phyloP scores from a whole-genome alignment of 2,888 invertebrate species.

The Megastigmus dorsalis region DNA sequence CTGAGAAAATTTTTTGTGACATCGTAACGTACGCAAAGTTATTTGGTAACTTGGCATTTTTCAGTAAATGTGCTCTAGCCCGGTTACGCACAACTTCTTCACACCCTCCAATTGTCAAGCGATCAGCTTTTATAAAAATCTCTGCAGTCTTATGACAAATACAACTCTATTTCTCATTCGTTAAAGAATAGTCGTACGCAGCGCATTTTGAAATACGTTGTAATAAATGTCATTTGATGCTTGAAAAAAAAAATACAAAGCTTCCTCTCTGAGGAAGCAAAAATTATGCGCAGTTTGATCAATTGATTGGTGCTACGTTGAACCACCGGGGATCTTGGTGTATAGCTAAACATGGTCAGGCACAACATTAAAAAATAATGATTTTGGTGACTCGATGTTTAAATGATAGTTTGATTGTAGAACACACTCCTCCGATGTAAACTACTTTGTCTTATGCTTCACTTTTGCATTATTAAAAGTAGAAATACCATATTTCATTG shows the following conservation, averaged over 20 bases:
- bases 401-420: conserved; percentile 68
- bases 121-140: conserved; percentile 48
- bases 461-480: conserved; percentile 72
- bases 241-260: conserved; percentile 20
- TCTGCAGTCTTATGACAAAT: conserved; percentile 53
- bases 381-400: conserved; percentile 54
- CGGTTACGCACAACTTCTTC: conserved; percentile 23
- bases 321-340: conserved; percentile 36
- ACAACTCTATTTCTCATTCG: conserved; percentile 39
- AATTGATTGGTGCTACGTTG: conserved; percentile 41
- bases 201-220: conserved; percentile 22
- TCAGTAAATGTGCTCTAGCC: conserved; percentile 43
- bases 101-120: conserved; percentile 39
- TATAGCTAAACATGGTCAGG: conserved; percentile 59
- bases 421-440: conserved; percentile 67
- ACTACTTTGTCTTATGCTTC: conserved; percentile 67
- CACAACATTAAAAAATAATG: conserved; percentile 64
- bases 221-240: conserved; percentile 33
- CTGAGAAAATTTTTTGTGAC: conserved; percentile 47
- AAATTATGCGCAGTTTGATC: conserved; percentile 26
- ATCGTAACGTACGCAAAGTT: conserved; percentile 48
- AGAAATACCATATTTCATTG: conserved; percentile 72
- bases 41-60: conserved; percentile 50
- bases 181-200: conserved; percentile 38
- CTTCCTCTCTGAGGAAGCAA: too few species aligned